A percentile compares a stretch with the other conserved stretches of the same genome.
These are phyloP conservation scores for Tachyglossus aculeatus DNA, from an alignment of 2,797 vertebrate species.

Conservation along the genomic window DNA sequence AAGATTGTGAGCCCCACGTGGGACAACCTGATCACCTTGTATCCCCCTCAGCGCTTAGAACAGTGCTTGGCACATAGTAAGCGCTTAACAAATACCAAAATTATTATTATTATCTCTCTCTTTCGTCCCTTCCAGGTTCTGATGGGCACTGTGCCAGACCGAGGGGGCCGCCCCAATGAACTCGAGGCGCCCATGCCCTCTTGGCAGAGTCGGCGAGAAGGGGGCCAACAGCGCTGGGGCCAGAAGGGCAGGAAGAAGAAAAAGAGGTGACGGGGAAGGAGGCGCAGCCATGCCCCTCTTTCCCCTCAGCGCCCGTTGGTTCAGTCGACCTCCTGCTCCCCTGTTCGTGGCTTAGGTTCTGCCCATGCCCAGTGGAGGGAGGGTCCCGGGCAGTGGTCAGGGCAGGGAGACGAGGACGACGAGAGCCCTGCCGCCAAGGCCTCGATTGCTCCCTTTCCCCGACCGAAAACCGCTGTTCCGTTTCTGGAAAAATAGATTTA, in stretches of 20 bases:
- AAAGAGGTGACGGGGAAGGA: constrained; percentile 9
- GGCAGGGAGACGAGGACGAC: no score
- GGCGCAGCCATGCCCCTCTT: no score
- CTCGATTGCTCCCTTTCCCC: neutral
- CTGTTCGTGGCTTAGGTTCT: neutral
- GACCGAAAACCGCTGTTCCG: neutral
- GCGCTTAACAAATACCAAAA: no score
- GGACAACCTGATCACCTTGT: no score
- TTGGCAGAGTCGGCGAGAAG: constrained; percentile 76
- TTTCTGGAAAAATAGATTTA: constrained; percentile 59
- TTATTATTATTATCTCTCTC: no score
- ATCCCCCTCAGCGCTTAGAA: no score
- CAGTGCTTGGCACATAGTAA: no score
- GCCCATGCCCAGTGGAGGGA: no score
- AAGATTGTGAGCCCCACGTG: no score
- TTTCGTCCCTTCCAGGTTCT: constrained; percentile 76
- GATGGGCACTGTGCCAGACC: constrained; percentile 87
- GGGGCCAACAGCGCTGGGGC: constrained; percentile 60
- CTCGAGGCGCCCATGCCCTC: constrained; percentile 87
- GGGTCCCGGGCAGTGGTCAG: no score
- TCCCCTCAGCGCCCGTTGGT: neutral
- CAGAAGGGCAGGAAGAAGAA: constrained; percentile 77
- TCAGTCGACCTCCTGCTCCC: neutral
- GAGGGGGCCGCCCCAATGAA: constrained; percentile 86
- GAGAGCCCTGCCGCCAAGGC: no score